A percentile compares a stretch with the other conserved stretches of the same genome.
These are phyloP conservation scores for Graptemys geographica DNA, from an alignment of 2,797 vertebrate species.

Conservation along the genomic window DNA sequence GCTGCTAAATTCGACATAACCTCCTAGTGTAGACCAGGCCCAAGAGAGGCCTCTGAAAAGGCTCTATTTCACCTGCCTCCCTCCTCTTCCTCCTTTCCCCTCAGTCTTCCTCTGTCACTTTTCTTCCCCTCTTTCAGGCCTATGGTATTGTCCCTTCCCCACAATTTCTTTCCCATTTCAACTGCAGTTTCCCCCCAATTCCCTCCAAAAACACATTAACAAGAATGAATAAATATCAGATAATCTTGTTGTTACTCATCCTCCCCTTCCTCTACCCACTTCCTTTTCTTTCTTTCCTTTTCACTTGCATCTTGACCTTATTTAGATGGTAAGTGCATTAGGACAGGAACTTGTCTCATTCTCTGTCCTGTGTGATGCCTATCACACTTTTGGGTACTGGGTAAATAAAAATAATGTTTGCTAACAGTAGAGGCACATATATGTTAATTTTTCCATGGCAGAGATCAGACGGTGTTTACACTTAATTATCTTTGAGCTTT, in stretches of 20 bases:
- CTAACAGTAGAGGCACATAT: rapidly evolving
- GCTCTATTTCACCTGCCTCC: background rate
- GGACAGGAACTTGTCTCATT: background rate
- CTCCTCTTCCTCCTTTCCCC: background rate
- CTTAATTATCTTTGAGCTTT: background rate
- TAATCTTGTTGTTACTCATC: background rate
- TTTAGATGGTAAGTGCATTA: background rate
- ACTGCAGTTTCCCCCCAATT: background rate
- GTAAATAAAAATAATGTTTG: background rate
- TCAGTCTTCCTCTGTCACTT: background rate
- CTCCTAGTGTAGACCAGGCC: no score
- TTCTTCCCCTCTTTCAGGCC: background rate
- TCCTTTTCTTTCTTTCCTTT: background rate
- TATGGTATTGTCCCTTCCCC: background rate
- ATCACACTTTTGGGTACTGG: background rate
- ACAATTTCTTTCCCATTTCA: background rate
- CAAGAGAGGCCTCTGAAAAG: background rate
- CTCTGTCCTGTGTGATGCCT: background rate
- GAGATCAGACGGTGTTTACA: background rate
- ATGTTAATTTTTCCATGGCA: background rate
- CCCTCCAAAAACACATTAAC: background rate
- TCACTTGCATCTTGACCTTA: background rate
- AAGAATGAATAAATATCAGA: background rate
- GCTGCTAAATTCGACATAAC: no score
- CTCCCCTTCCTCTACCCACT: background rate